Base-by-base conservation (phyloP, 2,113 vertebrate species). In the Corythornis cristatus region DNA sequence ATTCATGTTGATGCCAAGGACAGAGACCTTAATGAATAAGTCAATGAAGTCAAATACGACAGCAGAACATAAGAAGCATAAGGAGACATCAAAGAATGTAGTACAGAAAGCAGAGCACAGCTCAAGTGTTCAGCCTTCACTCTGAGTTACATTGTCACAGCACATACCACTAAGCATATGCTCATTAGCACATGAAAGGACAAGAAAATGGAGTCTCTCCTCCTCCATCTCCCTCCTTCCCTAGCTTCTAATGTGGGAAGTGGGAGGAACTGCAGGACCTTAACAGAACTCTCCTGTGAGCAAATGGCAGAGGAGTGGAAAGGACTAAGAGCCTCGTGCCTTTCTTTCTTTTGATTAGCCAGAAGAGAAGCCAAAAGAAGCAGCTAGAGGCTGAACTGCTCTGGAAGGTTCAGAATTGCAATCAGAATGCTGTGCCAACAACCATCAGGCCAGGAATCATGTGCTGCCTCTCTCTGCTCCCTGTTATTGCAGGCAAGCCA, bases 21-120 rank as follows among this genome's bases (percentile, higher is more conserved):
- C 64, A 67, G 54, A 61, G 54, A 84, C 7, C 86, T 88, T 79
- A 88, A 81, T 5, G 1, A 88, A 18, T 75, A 93, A 92, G 65
- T 89, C 87, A 92, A 88, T 83, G 60, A 88, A 90, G 83, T 92
- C 89, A 94, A 85, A 83, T 82, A 83, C 17, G 81, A 84, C 83
- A 65, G 72, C 33, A 90, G 61, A 90, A 95, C 50, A 15, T 50
- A 93, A 83, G 57, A 89, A 85, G 74, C 74, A 75, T n/a, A 84
- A 65, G 53, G 40, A 91, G 31, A 94, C 75, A 70, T 71, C 64
- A 90, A 87, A 91, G 29, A 85, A 54, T 22, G 42, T 12, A 40
- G 61, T 40, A 92, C 21, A 90, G 50, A 88, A 86, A 50, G 76
- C 42, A 83, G 35, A 92, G 65, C 33, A 81, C 29, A 87, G 65